Evolutionary conservation across 1,140 invertebrate genomes (phyloP), one percentile per base, ranked within the genome.

Genomic region (Mactra quadrangularis): DNA sequence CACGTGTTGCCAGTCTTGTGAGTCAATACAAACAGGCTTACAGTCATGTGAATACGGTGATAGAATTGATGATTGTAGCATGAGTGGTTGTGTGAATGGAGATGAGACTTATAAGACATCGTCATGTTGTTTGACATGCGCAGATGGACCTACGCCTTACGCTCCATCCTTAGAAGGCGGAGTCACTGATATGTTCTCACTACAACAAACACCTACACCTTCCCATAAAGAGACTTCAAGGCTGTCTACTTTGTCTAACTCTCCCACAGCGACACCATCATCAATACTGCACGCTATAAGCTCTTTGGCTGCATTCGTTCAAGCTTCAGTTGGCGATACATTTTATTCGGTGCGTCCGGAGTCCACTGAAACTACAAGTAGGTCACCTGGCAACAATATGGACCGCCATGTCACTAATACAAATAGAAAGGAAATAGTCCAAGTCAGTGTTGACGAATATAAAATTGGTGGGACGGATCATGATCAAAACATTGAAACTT

Each of bases 141-240:
- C 57, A 15, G 60, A 82, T 47, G 79, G 79, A 50, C 79, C 79
- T 1, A 82, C 79, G 35, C 79, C 79, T 15, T 82, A 55, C 55
- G 57, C 70, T 22, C 70, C 55, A 45, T 59, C 79, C 1, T 4
- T 50, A 50, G 17, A 60, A 50, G 50, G 22, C 15, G 38, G 38
- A n/a, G 15, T 29, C 17, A 25, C 45, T 7, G 74, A 74, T 9
- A 27, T 25, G 35, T 64, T 55, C 52, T 19, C 13, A 35, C 47
- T 71, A 29, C 38, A 41, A 41, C 38, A 41, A 41, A 41, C 66
- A 19, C 27, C 17, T 27, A 25, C 45, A 52, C 15, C 50, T 6
- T 13, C 25, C 25, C 17, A 22, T 25, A 1, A 2, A n/a, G 25
- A 25, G 15, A 31, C 15, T 27, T 25, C 25, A 9, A 27, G 13